These are phyloP conservation scores for Tinamus major DNA, from an alignment of 2,797 vertebrate genomes.

Conservation along the genomic window DNA sequence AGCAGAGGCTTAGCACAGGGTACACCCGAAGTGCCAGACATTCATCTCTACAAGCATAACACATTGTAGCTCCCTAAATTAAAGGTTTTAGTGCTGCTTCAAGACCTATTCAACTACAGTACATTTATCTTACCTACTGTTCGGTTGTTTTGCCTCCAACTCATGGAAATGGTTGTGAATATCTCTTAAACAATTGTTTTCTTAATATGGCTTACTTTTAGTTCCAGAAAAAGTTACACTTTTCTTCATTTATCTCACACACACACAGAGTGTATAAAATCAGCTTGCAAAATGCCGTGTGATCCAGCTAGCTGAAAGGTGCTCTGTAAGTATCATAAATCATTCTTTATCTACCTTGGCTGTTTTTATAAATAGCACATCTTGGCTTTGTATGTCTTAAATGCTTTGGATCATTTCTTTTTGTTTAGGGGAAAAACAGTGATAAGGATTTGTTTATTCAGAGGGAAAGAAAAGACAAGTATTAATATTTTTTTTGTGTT, in stretches of 20 bases:
- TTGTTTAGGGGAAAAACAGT: background rate
- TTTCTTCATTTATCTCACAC: conserved; percentile 4
- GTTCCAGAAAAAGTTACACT: conserved; percentile 8
- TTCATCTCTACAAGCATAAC: background rate
- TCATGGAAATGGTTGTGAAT: background rate
- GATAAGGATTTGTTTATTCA: conserved; percentile 52
- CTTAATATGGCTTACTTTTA: background rate
- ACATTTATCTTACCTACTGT: background rate
- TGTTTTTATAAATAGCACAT: conserved; percentile 37
- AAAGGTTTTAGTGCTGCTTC: conserved; percentile 11
- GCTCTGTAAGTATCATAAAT: conserved; percentile 48
- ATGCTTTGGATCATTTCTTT: conserved; percentile 33
- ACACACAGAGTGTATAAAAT: background rate
- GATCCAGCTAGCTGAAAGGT: conserved; percentile 36
- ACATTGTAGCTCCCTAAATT: background rate
- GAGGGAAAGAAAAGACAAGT: conserved; percentile 20
- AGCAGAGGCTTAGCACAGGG: background rate
- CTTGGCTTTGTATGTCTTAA: conserved; percentile 27
- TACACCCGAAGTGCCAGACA: background rate
- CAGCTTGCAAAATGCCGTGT: background rate
- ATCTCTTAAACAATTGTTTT: background rate
- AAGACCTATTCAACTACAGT: background rate
- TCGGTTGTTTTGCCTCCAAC: background rate
- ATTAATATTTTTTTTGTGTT: conserved; percentile 40
- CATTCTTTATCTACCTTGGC: conserved; percentile 44